A percentile compares a stretch with the other conserved stretches of the same genome.
phyloP scores from a whole-genome alignment of 2,113 vertebrate species.

The Neotoma lepida region DNA sequence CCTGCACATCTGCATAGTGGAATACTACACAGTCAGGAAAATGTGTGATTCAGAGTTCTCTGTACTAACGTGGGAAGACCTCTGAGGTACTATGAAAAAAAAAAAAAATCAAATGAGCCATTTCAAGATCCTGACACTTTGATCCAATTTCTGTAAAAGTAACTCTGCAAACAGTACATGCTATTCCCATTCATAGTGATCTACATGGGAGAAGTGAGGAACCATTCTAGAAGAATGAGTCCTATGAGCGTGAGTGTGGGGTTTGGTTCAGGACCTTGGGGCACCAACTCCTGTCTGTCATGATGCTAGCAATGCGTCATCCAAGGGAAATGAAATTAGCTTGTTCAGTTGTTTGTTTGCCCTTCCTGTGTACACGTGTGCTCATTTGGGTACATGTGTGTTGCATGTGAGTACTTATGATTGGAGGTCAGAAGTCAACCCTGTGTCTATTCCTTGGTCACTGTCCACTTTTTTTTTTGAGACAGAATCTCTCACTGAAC shows the following conservation, averaged over 20 bases:
- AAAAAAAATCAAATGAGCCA: not conserved
- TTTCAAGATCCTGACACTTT: not conserved
- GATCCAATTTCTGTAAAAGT: not conserved
- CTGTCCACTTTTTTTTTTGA: not conserved
- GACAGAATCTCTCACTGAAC: not conserved
- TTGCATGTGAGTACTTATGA: not conserved
- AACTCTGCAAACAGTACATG: not conserved
- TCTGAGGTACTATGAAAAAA: not conserved
- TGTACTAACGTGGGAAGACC: not conserved
- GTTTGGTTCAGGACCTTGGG: not conserved
- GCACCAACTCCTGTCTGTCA: not conserved
- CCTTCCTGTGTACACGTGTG: not conserved
- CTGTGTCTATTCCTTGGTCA: not conserved
- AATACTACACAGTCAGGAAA: not conserved
- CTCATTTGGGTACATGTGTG: not conserved
- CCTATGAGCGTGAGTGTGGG: not conserved
- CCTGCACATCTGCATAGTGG: not conserved
- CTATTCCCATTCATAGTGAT: no score
- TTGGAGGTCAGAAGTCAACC: not conserved
- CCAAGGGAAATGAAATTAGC: not conserved
- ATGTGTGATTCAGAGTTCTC: accelerated
- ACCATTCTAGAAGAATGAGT: not conserved
- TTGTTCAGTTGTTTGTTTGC: not conserved
- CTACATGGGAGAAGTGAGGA: not conserved
- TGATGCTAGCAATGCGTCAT: accelerated